Percentiles rank a stretch among this genome's conserved stretches.
These are phyloP conservation scores for Aix galericulata DNA, from an alignment of 2,113 vertebrate genomes.

Conservation along the genomic window DNA sequence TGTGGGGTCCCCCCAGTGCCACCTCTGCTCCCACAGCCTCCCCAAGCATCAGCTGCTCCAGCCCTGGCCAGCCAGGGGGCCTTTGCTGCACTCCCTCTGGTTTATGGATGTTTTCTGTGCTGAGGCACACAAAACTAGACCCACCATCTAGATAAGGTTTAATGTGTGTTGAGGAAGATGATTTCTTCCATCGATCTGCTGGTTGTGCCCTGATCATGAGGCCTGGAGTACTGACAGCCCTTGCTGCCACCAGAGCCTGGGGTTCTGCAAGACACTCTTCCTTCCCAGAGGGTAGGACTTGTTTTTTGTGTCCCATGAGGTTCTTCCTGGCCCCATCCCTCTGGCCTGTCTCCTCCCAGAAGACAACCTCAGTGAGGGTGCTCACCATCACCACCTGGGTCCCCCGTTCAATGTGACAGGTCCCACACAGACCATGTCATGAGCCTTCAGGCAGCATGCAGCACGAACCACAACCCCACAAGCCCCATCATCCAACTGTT, in stretches of 20 bases:
- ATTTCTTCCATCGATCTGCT: neutral
- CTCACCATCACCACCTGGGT: neutral
- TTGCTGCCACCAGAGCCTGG: neutral
- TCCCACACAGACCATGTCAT: neutral
- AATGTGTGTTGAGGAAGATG: accelerated
- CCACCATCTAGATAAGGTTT: accelerated
- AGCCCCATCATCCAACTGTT: neutral
- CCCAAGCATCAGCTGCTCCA: neutral
- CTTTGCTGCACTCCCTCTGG: neutral
- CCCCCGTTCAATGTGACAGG: neutral
- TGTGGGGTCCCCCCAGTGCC: neutral
- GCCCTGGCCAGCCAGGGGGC: neutral
- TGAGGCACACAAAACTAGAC: neutral
- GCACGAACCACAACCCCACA: neutral
- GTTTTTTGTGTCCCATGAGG: neutral
- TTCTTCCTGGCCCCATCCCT: neutral
- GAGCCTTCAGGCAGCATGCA: neutral
- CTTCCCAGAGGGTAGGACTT: neutral
- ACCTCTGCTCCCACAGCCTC: neutral
- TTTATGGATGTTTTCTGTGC: neutral
- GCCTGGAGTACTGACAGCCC: neutral
- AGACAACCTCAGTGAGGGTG: neutral
- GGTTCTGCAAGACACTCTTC: neutral
- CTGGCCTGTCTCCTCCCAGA: neutral
- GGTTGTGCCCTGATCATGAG: accelerated